Conservation (phyloP, 2,888 invertebrate species). For the Gastracanthus pulcherrimus region DNA sequence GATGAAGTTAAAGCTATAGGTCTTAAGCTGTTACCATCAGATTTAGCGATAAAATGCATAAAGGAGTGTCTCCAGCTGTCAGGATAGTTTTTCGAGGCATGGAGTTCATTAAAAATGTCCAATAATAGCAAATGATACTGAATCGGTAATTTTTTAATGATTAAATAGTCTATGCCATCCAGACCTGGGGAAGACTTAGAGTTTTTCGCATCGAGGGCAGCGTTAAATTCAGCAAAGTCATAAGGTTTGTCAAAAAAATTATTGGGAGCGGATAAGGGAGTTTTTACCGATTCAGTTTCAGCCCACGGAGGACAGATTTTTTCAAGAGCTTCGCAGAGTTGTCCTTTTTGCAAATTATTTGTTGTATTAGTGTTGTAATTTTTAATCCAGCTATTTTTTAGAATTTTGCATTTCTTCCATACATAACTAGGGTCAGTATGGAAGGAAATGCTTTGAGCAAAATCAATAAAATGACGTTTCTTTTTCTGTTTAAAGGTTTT, state of each 20-base stretch:
- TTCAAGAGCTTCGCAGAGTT: no score
- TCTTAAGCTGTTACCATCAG: conserved; percentile 40
- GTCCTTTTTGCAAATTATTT: no score
- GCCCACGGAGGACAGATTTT: not conserved
- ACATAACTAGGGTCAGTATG: no score
- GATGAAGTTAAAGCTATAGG: conserved; percentile 59
- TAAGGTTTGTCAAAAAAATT: conserved; percentile 19
- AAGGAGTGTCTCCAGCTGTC: conserved; percentile 35
- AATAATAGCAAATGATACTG: conserved; percentile 47
- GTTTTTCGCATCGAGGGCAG: conserved; percentile 1
- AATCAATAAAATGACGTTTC: no score
- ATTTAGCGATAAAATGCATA: conserved; percentile 57
- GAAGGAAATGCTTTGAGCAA: no score
- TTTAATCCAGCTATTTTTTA: no score
- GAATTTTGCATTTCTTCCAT: no score
- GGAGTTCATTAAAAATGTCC: conserved; percentile 56
- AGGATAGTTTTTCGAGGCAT: conserved; percentile 30
- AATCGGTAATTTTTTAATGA: conserved; percentile 40
- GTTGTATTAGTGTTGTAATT: no score
- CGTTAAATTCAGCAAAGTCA: conserved; percentile 24
- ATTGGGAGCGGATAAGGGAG: not conserved
- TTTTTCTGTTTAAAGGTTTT: no score
- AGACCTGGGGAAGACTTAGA: conserved; percentile 23
- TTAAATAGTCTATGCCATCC: conserved; percentile 54
- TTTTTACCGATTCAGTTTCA: not conserved